These are phyloP conservation scores for Drosophila ironensis DNA, from an alignment of 1,140 invertebrate genomes.

Conservation along the genomic window DNA sequence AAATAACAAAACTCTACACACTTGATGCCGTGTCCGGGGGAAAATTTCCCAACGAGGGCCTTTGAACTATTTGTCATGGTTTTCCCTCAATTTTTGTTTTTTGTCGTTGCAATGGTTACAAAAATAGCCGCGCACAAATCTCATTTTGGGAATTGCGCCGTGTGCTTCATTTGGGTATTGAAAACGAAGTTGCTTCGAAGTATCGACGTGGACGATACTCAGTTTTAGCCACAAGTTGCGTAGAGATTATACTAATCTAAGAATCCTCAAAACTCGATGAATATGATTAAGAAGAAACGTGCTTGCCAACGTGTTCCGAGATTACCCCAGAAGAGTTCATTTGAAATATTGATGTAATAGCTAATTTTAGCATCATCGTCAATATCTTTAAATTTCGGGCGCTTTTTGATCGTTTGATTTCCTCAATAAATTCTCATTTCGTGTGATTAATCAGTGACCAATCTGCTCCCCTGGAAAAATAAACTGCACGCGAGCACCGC, in stretches of 20 bases:
- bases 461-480: constrained; percentile 19
- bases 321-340: neutral
- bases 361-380: constrained; percentile 25
- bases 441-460: constrained; percentile 36
- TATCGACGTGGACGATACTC: constrained; percentile 5
- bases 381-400: constrained; percentile 13
- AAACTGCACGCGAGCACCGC: constrained; percentile 1
- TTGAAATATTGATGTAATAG: constrained; percentile 12
- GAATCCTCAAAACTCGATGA: too few relatives aligned
- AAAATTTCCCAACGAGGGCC: constrained; percentile 44
- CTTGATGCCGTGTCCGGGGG: constrained; percentile 34
- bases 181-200: neutral
- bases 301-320: too few relatives aligned
- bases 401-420: constrained; percentile 34
- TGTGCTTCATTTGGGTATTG: constrained; percentile 53
- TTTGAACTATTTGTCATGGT: constrained; percentile 71
- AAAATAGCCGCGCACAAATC: constrained; percentile 70
- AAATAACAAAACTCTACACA: constrained; percentile 68
- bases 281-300: too few relatives aligned
- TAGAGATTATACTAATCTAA: neutral
- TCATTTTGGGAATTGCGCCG: constrained; percentile 59
- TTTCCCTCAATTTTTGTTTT: constrained; percentile 3
- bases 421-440: constrained; percentile 38
- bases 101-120: constrained; percentile 50
- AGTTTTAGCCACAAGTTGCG: neutral